phyloP scores from a whole-genome alignment of 2,888 invertebrate genomes.

The Ormia ochracea region DNA sequence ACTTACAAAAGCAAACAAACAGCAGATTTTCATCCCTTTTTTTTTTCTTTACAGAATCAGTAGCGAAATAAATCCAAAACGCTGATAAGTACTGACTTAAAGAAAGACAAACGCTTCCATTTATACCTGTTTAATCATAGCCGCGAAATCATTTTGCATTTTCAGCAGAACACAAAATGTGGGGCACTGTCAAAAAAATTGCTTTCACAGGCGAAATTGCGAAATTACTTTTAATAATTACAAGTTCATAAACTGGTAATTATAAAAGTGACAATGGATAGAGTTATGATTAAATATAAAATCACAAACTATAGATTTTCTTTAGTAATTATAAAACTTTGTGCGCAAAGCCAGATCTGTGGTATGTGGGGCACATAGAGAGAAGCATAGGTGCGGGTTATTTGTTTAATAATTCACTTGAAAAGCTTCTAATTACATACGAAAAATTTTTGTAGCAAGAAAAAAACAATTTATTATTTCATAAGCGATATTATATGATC shows the following conservation, averaged over 20 bases:
- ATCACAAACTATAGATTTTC: too few relatives aligned
- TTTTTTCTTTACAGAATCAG: not conserved
- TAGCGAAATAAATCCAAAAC: not conserved
- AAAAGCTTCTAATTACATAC: too few relatives aligned
- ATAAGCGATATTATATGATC: too few relatives aligned
- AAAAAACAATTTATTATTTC: too few relatives aligned
- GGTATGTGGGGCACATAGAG: too few relatives aligned
- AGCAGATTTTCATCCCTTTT: constrained; percentile 6
- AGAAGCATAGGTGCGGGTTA: too few relatives aligned
- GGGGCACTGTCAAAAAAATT: constrained; percentile 28
- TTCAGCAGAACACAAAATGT: constrained; percentile 25
- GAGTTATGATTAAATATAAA: not conserved
- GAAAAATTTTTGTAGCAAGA: too few relatives aligned
- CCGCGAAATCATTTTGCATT: not conserved
- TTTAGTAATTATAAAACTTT: too few relatives aligned
- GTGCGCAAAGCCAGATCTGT: too few relatives aligned
- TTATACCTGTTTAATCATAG: constrained; percentile 29
- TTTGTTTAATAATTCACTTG: too few relatives aligned
- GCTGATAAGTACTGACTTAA: not conserved
- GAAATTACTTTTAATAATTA: not conserved
- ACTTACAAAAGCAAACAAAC: not conserved
- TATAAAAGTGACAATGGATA: not conserved
- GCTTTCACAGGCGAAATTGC: constrained; percentile 9
- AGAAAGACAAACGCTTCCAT: constrained; percentile 21
- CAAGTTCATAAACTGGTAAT: not conserved